Evolutionary conservation across 2,888 invertebrate species (phyloP), one percentile per base, ranked within the genome.

Genomic region (Tribolium freemani): DNA sequence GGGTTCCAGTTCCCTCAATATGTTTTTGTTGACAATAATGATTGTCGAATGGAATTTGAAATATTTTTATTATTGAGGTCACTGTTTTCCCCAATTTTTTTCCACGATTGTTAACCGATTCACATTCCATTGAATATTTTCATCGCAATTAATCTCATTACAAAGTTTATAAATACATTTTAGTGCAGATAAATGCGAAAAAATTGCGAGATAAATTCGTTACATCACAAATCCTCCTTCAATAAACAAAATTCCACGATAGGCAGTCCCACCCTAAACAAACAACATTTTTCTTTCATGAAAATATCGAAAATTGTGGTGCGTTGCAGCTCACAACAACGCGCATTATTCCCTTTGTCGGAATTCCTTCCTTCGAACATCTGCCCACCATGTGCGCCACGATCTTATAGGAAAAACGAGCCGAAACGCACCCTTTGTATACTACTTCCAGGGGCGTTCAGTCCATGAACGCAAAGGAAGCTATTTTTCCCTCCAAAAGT

Each of bases 31-130:
- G 79, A 80, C 66, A 74, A 73, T 80, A 81, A 82, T 81, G 80
- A 82, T 83, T 82, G 82, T 80, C 79, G 72, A 75, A 80, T 79
- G 83, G 85, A 84, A 85, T 86, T 85, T 76, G 71, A 85, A 84
- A 82, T 83, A 85, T 85, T 83, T 83, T 80, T 78, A 78, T 81
- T 80, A 84, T 84, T 83, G 84, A 83, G 84, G 84, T 84, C 84
- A 84, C 79, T 79, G 81, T 83, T 84, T 83, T 83, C 83, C 81
- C 82, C 79, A 81, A 81, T 83, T 83, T 83, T 83, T 79, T 79
- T 80, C 76, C 73, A 71, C 76, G 72, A 73, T 75, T 76, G 75
- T 76, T 74, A 67, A 76, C 70, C 71, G 68, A 72, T 53, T 74
- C 75, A 69, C 77, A 79, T 76, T 79, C 78, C 74, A 66, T 76